Evolutionary conservation across 2,113 vertebrate genomes (phyloP).

Genomic region (Sterrhoptilus dennistouni): DNA sequence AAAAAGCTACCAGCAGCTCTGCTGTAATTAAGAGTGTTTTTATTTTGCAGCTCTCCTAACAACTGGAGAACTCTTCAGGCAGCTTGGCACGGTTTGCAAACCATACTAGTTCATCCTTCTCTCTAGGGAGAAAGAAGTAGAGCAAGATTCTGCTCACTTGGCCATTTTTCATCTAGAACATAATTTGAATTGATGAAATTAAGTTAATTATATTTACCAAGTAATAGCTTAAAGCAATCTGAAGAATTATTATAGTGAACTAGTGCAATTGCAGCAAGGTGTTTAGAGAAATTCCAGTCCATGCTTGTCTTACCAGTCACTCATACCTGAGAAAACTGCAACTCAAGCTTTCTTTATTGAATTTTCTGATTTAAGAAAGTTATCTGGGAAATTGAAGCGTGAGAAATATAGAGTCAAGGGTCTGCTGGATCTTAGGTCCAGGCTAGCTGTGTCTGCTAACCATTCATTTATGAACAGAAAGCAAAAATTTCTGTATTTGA

Average conservation of each 20-base stretch:
- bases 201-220: conserved; percentile 37
- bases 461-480: not conserved
- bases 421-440: not conserved
- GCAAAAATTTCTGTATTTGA: not conserved
- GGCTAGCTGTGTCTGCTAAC: not conserved
- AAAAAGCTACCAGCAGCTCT: not conserved
- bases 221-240: not conserved
- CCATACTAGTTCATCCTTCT: not conserved
- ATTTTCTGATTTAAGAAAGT: not conserved
- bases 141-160: not conserved
- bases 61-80: not conserved
- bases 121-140: not conserved
- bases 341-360: not conserved
- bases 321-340: not conserved
- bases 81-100: not conserved
- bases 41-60: not conserved
- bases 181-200: not conserved
- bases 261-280: not conserved
- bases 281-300: not conserved
- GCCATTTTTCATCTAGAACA: not conserved
- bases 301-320: not conserved
- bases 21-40: not conserved
- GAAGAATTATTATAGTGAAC: not conserved
- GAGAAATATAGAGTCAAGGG: not conserved
- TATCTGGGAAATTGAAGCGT: not conserved